Evolutionary conservation across 2,797 vertebrate genomes (phyloP).

Genomic region (Garrulus glandarius): DNA sequence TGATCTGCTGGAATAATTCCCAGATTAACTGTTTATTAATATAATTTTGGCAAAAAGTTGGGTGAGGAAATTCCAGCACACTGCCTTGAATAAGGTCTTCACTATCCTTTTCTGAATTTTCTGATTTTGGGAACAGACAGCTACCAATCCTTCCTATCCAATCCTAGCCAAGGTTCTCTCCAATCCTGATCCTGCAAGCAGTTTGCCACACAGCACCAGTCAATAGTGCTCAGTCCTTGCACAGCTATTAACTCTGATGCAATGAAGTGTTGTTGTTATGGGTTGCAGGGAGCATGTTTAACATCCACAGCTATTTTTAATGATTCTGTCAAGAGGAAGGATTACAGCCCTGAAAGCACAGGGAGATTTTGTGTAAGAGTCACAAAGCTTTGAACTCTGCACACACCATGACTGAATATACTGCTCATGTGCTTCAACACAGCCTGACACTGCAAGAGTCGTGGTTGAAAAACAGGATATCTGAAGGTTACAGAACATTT

Average conservation of each 20-base stretch:
- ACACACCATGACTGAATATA: neutral
- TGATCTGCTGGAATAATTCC: neutral
- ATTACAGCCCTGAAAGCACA: neutral
- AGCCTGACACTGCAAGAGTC: neutral
- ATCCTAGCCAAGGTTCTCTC: neutral
- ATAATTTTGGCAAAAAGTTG: neutral
- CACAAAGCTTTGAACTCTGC: neutral
- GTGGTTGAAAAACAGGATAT: neutral
- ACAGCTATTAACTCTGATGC: neutral
- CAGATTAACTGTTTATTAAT: conserved; percentile 22
- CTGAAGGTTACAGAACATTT: neutral
- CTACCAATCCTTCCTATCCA: neutral
- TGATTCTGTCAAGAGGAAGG: conserved; percentile 3
- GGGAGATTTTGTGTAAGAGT: neutral
- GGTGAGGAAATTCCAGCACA: neutral
- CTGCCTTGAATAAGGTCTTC: neutral
- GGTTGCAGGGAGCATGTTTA: neutral
- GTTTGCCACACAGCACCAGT: neutral
- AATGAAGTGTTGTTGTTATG: neutral
- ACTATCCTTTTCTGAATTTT: neutral
- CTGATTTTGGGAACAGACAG: neutral
- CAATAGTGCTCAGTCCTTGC: neutral
- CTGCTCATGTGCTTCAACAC: neutral
- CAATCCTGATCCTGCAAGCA: neutral
- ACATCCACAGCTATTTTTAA: conserved; percentile 25